phyloP scores from a whole-genome alignment of 1,140 invertebrate species.

The Gryon sp. region DNA sequence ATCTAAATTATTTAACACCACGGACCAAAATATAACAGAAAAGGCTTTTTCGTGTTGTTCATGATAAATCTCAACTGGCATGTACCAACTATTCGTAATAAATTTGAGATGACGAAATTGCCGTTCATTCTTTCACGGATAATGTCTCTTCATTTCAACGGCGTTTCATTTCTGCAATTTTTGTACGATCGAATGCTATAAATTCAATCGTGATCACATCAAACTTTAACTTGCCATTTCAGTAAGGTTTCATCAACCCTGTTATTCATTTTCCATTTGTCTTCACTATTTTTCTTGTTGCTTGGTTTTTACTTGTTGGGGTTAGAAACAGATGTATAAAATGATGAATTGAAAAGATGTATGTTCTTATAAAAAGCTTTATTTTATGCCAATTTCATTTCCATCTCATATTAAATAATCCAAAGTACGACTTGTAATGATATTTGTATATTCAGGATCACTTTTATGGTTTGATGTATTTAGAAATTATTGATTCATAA shows the following conservation, averaged over 20 bases:
- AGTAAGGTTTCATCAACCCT: slow-evolving; percentile 4
- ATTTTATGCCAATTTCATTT: no score
- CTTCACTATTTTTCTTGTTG: no score
- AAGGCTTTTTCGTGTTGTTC: slow-evolving; percentile 39
- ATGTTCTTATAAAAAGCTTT: no score
- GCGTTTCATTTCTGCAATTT: slow-evolving; percentile 1
- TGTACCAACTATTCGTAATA: slow-evolving; percentile 24
- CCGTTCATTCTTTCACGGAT: background rate
- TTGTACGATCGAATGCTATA: background rate
- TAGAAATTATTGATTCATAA: no score
- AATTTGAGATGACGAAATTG: slow-evolving; percentile 42
- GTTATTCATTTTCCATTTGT: slow-evolving; percentile 23
- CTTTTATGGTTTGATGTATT: no score
- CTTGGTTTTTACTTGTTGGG: no score
- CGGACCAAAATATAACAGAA: slow-evolving; percentile 20
- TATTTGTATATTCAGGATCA: no score
- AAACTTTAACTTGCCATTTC: background rate
- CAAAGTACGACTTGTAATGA: no score
- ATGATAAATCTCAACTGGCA: slow-evolving; percentile 33
- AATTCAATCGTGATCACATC: slow-evolving; percentile 12
- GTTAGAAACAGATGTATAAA: no score
- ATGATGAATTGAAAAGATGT: no score
- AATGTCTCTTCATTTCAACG: slow-evolving; percentile 9
- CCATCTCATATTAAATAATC: no score
- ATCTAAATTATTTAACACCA: slow-evolving; percentile 45